Percentiles rank a stretch among this genome's conserved stretches.
These are phyloP conservation scores for Falcunculus frontatus DNA, from an alignment of 2,113 vertebrate genomes.

Conservation along the genomic window DNA sequence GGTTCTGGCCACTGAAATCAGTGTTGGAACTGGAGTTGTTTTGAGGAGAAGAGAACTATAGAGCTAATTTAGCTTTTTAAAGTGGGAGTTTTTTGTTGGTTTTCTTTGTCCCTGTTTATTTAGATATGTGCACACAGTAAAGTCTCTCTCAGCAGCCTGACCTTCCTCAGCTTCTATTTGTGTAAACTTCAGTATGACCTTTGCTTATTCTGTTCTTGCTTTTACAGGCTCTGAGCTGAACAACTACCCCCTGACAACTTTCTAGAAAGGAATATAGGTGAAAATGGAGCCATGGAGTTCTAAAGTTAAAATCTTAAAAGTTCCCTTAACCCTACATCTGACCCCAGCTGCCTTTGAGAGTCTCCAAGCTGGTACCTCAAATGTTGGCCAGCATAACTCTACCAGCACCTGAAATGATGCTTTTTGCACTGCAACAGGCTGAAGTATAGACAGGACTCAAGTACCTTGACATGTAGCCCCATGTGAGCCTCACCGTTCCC, in stretches of 20 bases:
- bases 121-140: neutral
- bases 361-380: neutral
- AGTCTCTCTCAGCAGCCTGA: neutral
- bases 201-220: neutral
- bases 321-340: neutral
- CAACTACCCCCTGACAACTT: neutral
- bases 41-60: neutral
- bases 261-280: neutral
- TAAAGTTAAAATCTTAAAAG: neutral
- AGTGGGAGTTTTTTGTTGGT: neutral
- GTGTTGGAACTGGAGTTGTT: neutral
- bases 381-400: neutral
- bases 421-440: neutral
- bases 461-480: neutral
- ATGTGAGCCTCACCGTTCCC: neutral
- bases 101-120: neutral
- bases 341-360: neutral
- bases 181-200: neutral
- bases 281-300: neutral
- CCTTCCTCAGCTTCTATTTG: neutral
- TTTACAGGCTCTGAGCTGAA: neutral
- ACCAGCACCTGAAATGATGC: neutral
- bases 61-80: neutral
- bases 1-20: neutral
- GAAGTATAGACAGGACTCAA: neutral